phyloP scores from a whole-genome alignment of 2,888 invertebrate genomes.

The Caenorhabditis japonica region DNA sequence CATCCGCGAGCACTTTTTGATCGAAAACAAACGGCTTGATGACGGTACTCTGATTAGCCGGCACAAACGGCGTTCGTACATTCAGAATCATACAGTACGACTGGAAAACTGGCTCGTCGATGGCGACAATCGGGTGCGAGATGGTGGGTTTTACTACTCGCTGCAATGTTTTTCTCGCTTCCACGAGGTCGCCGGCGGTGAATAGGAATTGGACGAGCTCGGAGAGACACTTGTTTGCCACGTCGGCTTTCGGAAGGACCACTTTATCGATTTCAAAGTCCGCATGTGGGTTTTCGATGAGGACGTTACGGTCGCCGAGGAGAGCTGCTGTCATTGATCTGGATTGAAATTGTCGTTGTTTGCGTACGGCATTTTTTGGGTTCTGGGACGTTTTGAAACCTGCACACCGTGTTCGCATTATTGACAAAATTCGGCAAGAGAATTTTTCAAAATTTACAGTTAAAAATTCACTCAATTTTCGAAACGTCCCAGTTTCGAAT shows the following conservation, averaged over 20 bases:
- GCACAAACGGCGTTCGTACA: constrained; percentile 14
- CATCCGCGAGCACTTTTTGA: constrained; percentile 30
- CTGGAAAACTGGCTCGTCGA: constrained; percentile 33
- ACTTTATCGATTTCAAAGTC: constrained; percentile 46
- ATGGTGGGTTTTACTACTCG: constrained; percentile 12
- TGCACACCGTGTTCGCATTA: too few species aligned
- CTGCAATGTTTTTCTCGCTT: constrained; percentile 17
- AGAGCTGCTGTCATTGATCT: constrained; percentile 53
- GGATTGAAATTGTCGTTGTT: constrained; percentile 5
- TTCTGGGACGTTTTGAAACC: not conserved
- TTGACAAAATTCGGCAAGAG: too few species aligned
- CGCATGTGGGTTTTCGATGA: constrained; percentile 38
- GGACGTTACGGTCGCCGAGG: constrained; percentile 49
- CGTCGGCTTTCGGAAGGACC: constrained; percentile 40
- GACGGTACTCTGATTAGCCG: not conserved
- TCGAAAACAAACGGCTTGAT: constrained; percentile 25
- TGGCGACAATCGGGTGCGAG: constrained; percentile 15
- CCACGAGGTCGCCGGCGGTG: constrained; percentile 33
- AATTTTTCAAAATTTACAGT: too few species aligned
- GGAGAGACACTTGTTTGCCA: constrained; percentile 51
- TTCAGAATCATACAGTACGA: constrained; percentile 30
- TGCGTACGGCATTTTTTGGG: not conserved
- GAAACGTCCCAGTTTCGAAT: too few species aligned
- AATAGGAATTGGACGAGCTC: constrained; percentile 42
- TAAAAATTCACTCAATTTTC: too few species aligned